Base-by-base conservation (phyloP, 2,888 invertebrate species). In the Hypomecis punctinalis region DNA sequence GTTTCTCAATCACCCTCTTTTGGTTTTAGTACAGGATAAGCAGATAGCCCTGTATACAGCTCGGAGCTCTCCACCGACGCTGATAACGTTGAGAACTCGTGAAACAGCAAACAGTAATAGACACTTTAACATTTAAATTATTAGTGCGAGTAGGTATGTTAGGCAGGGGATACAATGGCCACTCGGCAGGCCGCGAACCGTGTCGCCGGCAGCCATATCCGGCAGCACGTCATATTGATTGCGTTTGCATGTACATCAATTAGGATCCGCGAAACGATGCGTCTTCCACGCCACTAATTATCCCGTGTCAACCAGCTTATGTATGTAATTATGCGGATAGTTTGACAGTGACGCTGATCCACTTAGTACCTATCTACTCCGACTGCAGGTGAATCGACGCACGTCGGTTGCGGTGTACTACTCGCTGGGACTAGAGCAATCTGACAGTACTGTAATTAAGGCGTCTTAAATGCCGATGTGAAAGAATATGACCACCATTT, bases 171-270 rank as follows among this genome's bases (percentile, higher is more conserved):
- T 45, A 71, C 68, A 68, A 66, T 69, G 64, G 58, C 53, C 56
- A 59, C 65, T 66, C 53, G 23, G 53, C 35, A 61, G 57, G 65
- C 39, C 45, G 49, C 61, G 64, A 55, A 63, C 69, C 70, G 61
- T 71, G 73, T 76, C 74, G 77, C 76, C 76, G 75, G 76, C 73
- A 73, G 80, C 80, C 79, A 88, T 85, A 88, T 88, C 90, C 88
- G 84, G 79, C 80, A 81, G 74, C 79, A 81, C 83, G 84, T 83
- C 85, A 83, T 88, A 91, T 90, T 91, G 92, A 92, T 92, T 91
- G 92, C 89, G 84, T 92, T 92, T 91, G 86, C 92, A 83, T 92
- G 92, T 92, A 88, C 85, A 90, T 91, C 91, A 92, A 92, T 92
- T 92, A 92, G 86, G 86, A 84, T 87, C 78, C 85, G 85, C 85